Conservation (phyloP, 2,888 invertebrate genomes). For the Cacoxenus indagator region DNA sequence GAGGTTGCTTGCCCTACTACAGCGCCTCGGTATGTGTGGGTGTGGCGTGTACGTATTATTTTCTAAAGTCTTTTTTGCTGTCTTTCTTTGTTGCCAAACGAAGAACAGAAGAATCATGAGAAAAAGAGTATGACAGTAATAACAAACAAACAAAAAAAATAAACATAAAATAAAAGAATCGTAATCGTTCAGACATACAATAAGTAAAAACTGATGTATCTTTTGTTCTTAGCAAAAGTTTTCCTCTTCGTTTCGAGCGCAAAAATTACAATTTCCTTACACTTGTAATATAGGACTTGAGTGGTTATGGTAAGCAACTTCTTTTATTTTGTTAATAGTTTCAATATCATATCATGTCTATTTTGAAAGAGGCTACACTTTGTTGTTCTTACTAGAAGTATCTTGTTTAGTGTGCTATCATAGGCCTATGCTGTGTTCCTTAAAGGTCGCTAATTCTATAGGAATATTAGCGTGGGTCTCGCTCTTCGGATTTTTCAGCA, state of each 20-base stretch:
- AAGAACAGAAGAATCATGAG: not conserved
- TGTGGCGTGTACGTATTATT: conserved; percentile 9
- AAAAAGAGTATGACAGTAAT: not conserved
- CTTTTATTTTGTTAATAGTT: too few species aligned
- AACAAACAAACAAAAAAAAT: not conserved
- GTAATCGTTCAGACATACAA: not conserved
- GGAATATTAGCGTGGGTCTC: too few species aligned
- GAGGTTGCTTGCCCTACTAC: not conserved
- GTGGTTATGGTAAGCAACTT: not conserved
- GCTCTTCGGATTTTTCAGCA: too few species aligned
- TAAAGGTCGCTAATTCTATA: too few species aligned
- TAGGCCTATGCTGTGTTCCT: too few species aligned
- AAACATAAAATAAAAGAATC: not conserved
- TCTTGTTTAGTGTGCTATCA: too few species aligned
- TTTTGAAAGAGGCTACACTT: too few species aligned
- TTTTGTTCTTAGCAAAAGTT: conserved; percentile 13
- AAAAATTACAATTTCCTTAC: not conserved
- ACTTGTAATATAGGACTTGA: not conserved
- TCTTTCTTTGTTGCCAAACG: not conserved
- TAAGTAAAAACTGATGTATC: conserved; percentile 18
- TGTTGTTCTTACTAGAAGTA: too few species aligned
- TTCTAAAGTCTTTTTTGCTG: not conserved
- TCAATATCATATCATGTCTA: too few species aligned
- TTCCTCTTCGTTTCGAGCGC: not conserved
- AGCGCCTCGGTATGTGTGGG: not conserved